Base-by-base conservation (phyloP, 2,113 vertebrate species). In the Phoxinus phoxinus region DNA sequence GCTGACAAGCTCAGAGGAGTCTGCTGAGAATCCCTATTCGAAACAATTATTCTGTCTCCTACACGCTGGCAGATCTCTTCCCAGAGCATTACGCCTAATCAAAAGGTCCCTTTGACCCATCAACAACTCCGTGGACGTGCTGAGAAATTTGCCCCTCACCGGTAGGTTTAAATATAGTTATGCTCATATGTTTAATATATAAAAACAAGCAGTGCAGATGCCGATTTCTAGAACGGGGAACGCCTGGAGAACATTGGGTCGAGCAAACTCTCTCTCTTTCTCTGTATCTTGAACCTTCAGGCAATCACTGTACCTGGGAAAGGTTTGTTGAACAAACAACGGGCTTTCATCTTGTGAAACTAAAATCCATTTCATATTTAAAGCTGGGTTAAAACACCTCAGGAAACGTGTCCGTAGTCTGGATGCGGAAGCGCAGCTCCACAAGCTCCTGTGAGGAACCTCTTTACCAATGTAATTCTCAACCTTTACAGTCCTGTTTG, bases 1-100 rank as follows among this genome's bases (percentile, higher is more conserved):
- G 56, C 8, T 87, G 93, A 90, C 77, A 89, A 86, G 89, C 89
- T 93, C 89, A 89, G 89, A 93, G 88, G 87, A 91, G 90, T 90
- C 92, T 91, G 23, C 78, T 56, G 91, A 93, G 92, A 91, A 81
- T 91, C 92, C 91, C 89, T 83, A 90, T 90, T 91, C 90, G 87
- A 91, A 93, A 91, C 91, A 91, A 92, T 93, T 92, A 93, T 91
- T 92, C 89, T 59, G 78, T 89, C 88, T 88, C 44, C 75, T 85
- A 69, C 81, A 87, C 81, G 90, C 89, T 89, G 85, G 89, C 89
- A 89, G 89, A 91, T 88, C 90, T 83, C 90, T 86, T 86, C 59
- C 73, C 88, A 89, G 92, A 88, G 88, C 80, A 88, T 89, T 88
- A 85, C 83, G 78, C 27, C 46, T 80, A 91, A 90, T 91, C 90